Evolutionary conservation across 2,113 vertebrate genomes (phyloP).

Genomic region (Anoplopoma fimbria): DNA sequence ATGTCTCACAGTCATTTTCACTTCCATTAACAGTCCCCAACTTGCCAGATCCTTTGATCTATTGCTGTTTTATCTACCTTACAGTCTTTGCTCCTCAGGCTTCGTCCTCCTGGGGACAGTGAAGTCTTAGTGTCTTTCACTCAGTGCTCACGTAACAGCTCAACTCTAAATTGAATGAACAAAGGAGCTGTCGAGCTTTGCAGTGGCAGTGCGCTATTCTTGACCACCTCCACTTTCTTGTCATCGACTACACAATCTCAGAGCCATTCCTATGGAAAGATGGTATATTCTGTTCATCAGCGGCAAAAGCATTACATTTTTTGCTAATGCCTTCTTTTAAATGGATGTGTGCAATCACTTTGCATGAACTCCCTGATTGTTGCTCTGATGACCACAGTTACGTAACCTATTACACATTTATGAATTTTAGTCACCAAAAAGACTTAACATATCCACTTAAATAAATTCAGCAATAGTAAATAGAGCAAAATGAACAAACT

Average conservation of each 20-base stretch:
- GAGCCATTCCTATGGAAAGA: neutral
- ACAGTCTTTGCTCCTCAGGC: constrained; percentile 20
- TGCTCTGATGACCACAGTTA: neutral
- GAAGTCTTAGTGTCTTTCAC: constrained; percentile 37
- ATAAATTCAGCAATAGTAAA: constrained; percentile 2
- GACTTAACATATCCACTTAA: neutral
- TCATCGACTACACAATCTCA: neutral
- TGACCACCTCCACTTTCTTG: constrained; percentile 3
- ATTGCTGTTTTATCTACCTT: neutral
- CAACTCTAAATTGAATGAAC: constrained; percentile 43
- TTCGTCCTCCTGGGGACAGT: constrained; percentile 8
- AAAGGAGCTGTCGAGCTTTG: constrained; percentile 38
- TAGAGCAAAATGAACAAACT: constrained; percentile 6
- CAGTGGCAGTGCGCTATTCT: constrained; percentile 5
- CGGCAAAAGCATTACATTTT: neutral
- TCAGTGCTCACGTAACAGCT: constrained; percentile 49
- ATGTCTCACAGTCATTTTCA: constrained; percentile 8
- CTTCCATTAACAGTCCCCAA: constrained; percentile 13
- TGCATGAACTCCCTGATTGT: neutral
- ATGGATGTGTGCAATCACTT: neutral
- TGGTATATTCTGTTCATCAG: neutral
- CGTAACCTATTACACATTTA: neutral
- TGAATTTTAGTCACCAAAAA: neutral
- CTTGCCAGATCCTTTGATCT: constrained; percentile 26
- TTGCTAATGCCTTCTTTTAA: neutral